These are phyloP conservation scores for Ruditapes philippinarum DNA, from an alignment of 1,140 invertebrate species.

Conservation along the genomic window DNA sequence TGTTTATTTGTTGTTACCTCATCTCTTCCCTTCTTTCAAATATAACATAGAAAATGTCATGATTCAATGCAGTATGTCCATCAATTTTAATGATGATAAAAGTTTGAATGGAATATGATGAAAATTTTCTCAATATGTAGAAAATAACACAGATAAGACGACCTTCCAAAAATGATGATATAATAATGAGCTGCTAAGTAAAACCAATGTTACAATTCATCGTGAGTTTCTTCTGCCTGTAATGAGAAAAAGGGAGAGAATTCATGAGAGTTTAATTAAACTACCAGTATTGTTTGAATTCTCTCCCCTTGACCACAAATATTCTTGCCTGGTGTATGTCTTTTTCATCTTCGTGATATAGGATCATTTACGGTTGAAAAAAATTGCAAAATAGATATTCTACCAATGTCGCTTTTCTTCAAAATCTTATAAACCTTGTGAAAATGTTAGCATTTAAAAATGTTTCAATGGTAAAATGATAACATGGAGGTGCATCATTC, in stretches of 20 bases:
- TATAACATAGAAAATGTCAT: too few relatives aligned
- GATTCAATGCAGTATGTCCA: too few relatives aligned
- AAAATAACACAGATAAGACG: conserved; percentile 19
- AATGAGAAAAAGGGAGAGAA: conserved; percentile 63
- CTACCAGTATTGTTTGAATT: conserved; percentile 32
- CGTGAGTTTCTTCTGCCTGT: conserved; percentile 61
- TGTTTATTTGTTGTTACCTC: too few relatives aligned
- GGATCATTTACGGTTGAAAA: too few relatives aligned
- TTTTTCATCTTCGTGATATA: too few relatives aligned
- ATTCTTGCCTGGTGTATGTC: conserved; percentile 28
- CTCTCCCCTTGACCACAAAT: conserved; percentile 56
- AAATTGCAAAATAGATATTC: too few relatives aligned
- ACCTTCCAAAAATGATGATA: conserved; percentile 24
- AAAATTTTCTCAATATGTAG: background rate
- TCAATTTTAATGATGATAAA: too few relatives aligned
- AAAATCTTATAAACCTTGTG: too few relatives aligned
- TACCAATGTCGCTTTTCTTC: too few relatives aligned
- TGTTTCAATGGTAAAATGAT: background rate
- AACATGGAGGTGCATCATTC: background rate
- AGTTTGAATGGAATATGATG: background rate
- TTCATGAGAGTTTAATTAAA: background rate
- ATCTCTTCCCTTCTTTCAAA: too few relatives aligned
- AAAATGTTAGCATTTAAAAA: too few relatives aligned
- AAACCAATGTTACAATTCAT: conserved; percentile 61
- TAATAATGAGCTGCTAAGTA: background rate